Conservation (phyloP, 2,797 vertebrate genomes). For the Arremon brunneinucha region DNA sequence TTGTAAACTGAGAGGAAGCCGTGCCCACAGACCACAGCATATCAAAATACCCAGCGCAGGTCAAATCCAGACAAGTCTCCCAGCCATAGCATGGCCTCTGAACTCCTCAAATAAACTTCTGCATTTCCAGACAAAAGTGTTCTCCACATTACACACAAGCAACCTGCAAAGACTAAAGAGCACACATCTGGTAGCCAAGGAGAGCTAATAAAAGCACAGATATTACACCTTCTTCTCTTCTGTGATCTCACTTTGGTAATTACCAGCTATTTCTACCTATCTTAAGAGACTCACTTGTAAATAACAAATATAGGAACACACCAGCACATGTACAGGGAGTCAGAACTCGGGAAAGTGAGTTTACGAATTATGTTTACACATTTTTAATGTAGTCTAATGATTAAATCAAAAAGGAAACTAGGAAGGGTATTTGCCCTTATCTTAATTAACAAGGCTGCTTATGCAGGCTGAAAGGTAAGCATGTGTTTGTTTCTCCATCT, state of each 20-base stretch:
- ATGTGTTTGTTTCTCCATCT: not conserved
- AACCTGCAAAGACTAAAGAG: not conserved
- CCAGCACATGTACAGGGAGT: accelerated
- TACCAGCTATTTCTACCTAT: not conserved
- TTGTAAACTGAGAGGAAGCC: not conserved
- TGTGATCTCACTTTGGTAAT: not conserved
- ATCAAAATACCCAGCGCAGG: not conserved
- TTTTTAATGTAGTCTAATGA: not conserved
- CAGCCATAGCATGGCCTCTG: not conserved
- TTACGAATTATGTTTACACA: not conserved
- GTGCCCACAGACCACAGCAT: not conserved
- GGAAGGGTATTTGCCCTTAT: not conserved
- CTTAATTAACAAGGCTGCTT: not conserved
- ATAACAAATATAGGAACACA: not conserved
- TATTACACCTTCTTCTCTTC: not conserved
- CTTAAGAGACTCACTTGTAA: not conserved
- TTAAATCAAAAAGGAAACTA: not conserved
- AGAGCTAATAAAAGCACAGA: not conserved
- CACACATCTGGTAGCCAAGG: not conserved
- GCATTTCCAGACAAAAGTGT: not conserved
- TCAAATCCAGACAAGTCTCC: not conserved
- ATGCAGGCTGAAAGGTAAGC: not conserved
- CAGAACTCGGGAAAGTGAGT: not conserved
- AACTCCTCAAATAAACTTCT: not conserved
- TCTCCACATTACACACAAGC: not conserved